Conservation (phyloP, 2,797 vertebrate genomes). For the Benthosema pterotum region DNA sequence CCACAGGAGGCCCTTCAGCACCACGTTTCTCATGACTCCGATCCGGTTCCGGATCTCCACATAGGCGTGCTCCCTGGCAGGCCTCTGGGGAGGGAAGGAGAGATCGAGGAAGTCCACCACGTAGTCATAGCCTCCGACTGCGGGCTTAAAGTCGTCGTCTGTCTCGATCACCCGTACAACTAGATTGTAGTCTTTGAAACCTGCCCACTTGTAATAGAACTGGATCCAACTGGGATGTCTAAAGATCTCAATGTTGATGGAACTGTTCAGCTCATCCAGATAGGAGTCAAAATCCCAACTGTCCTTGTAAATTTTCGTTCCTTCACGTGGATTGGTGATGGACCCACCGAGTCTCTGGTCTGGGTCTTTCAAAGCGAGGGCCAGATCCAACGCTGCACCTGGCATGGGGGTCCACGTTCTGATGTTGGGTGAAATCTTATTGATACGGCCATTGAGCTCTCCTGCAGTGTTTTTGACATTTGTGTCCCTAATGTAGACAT, state of each 20-base stretch:
- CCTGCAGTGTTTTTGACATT: conserved; percentile 80
- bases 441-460: conserved; percentile 77
- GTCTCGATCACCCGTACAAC: conserved; percentile 84
- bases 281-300: conserved; percentile 81
- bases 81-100: conserved; percentile 78
- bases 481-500: conserved; percentile 82
- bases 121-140: conserved; percentile 74
- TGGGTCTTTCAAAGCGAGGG: conserved; percentile 69
- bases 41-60: conserved; percentile 76
- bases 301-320: conserved; percentile 79
- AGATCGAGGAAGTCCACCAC: conserved; percentile 83
- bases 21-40: conserved; percentile 79
- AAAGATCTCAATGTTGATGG: conserved; percentile 78
- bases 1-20: conserved; percentile 81
- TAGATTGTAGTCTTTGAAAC: conserved; percentile 82
- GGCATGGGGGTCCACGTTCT: conserved; percentile 82
- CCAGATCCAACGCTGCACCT: conserved; percentile 79
- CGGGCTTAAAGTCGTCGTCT: conserved; percentile 75
- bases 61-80: conserved; percentile 73
- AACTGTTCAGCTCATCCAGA: conserved; percentile 64
- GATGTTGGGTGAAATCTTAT: conserved; percentile 45
- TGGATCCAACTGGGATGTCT: conserved; percentile 73
- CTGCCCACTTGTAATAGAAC: conserved; percentile 85
- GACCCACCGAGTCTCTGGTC: conserved; percentile 59
- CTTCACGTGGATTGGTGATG: conserved; percentile 68